These are phyloP conservation scores for Myathropa florea DNA, from an alignment of 2,888 invertebrate genomes.

Conservation along the genomic window DNA sequence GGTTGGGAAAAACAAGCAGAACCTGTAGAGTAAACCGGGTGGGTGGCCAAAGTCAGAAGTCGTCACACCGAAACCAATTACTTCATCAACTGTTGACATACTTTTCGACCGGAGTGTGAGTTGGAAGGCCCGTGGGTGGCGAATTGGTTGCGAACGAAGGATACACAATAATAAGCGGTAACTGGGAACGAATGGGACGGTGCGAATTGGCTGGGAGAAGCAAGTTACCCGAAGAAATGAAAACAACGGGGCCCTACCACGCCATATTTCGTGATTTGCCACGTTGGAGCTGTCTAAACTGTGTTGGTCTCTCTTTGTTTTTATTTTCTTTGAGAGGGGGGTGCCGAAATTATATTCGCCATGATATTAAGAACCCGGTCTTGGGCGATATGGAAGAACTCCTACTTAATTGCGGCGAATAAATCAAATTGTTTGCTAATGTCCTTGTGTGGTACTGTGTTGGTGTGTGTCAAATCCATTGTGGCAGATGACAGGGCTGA, in stretches of 20 bases:
- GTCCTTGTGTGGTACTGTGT: neutral
- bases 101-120: conserved; percentile 13
- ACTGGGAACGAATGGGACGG: neutral
- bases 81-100: conserved; percentile 52
- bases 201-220: neutral
- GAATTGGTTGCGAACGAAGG: conserved; percentile 24
- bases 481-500: conserved; percentile 26
- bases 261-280: conserved; percentile 60
- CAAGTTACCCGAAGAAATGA: neutral
- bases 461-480: conserved; percentile 26
- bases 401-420: conserved; percentile 56
- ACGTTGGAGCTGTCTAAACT: neutral
- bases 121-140: neutral
- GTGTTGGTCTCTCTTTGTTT: conserved; percentile 21
- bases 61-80: conserved; percentile 27
- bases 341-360: conserved; percentile 21
- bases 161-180: neutral
- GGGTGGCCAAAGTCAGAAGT: neutral
- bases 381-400: conserved; percentile 35
- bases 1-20: neutral
- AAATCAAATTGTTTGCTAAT: conserved; percentile 55
- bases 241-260: conserved; percentile 57
- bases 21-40: neutral
- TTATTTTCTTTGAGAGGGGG: neutral
- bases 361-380: conserved; percentile 42